These are phyloP conservation scores for Brachyptera risi DNA, from an alignment of 2,888 invertebrate genomes.

Conservation along the genomic window DNA sequence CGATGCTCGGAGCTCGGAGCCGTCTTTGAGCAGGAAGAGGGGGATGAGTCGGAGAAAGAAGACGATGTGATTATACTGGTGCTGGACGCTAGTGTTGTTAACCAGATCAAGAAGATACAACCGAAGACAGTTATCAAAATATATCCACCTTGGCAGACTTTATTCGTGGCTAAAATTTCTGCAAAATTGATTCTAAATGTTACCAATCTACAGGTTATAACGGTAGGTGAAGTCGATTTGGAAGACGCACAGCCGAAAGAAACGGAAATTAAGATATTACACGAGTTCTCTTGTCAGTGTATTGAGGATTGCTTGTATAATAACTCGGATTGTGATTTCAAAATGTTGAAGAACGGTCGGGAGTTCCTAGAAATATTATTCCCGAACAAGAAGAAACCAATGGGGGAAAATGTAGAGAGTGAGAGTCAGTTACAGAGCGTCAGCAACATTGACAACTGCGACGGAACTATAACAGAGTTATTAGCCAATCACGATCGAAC, in stretches of 20 bases:
- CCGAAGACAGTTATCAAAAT: conserved; percentile 2
- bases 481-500: background rate
- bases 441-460: background rate
- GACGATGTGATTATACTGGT: background rate
- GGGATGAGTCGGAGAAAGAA: no score
- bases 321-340: conserved; percentile 8
- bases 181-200: conserved; percentile 17
- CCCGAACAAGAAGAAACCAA: no score
- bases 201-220: conserved; percentile 1
- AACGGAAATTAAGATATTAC: background rate
- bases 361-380: conserved; percentile 20
- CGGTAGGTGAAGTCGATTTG: background rate
- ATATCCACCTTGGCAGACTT: conserved; percentile 18
- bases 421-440: background rate
- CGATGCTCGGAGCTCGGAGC: background rate
- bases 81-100: background rate
- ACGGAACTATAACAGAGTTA: conserved; percentile 19
- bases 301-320: background rate
- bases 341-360: conserved; percentile 2
- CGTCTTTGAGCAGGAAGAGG: background rate
- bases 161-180: background rate
- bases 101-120: background rate
- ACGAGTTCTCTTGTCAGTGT: background rate
- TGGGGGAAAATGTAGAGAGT: background rate
- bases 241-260: background rate